Conservation (phyloP, 1,140 invertebrate species). For the Macrobrachium nipponense region DNA sequence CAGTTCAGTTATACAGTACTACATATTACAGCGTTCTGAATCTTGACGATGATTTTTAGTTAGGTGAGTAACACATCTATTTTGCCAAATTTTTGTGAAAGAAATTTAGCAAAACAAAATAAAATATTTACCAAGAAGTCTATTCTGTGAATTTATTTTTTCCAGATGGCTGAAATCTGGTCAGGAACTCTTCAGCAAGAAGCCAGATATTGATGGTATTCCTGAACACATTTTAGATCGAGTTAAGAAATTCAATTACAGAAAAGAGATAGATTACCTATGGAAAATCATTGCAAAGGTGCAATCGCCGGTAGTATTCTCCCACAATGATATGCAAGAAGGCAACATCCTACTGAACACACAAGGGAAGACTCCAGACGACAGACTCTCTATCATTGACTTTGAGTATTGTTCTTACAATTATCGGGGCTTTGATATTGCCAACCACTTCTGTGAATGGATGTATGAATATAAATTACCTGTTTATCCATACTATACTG, state of each 20-base stretch:
- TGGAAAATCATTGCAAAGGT: conserved; percentile 67
- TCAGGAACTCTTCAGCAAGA: conserved; percentile 66
- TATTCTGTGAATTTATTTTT: background rate
- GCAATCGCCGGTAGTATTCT: conserved; percentile 91
- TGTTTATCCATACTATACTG: conserved; percentile 83
- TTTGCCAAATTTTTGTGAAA: background rate
- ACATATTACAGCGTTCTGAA: too few species aligned
- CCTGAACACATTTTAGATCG: conserved; percentile 59
- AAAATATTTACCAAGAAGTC: too few species aligned
- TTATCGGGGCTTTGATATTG: conserved; percentile 93
- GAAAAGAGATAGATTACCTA: conserved; percentile 64
- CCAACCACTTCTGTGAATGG: conserved; percentile 97
- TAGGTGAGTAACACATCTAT: background rate
- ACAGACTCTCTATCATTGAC: conserved; percentile 79
- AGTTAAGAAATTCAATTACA: conserved; percentile 54
- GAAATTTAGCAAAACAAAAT: background rate
- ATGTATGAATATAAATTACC: conserved; percentile 87
- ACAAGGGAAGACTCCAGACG: conserved; percentile 52
- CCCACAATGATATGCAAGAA: conserved; percentile 98
- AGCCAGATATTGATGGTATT: conserved; percentile 45
- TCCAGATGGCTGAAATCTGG: conserved; percentile 70
- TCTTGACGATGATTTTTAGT: too few species aligned
- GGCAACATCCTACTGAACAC: conserved; percentile 75
- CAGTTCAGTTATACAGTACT: too few species aligned
- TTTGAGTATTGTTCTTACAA: conserved; percentile 96